These are phyloP conservation scores for Microctonus hyperodae DNA, from an alignment of 2,888 invertebrate species.

Conservation along the genomic window DNA sequence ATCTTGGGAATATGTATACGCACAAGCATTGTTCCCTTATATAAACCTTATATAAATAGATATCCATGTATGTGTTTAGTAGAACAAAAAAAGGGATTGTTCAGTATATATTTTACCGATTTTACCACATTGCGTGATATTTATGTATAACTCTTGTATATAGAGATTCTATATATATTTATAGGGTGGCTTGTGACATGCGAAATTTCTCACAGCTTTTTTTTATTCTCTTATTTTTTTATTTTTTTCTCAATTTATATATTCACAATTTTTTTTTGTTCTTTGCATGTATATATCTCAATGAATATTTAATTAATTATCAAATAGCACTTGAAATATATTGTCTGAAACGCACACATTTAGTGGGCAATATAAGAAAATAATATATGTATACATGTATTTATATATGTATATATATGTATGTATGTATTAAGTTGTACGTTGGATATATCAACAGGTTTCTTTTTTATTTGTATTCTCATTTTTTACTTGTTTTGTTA, in stretches of 20 bases:
- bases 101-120: neutral
- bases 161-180: neutral
- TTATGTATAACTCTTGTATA: neutral
- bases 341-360: neutral
- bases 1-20: too few relatives aligned
- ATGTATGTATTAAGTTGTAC: too few relatives aligned
- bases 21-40: neutral
- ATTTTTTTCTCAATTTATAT: neutral
- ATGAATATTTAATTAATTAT: neutral
- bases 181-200: conserved; percentile 6
- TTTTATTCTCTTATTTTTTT: neutral
- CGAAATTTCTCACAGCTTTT: conserved; percentile 5
- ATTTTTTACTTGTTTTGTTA: too few relatives aligned
- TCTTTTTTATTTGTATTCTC: neutral
- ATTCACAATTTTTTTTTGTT: conserved; percentile 4
- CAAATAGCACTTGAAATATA: neutral
- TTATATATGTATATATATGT: too few relatives aligned
- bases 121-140: conserved; percentile 17
- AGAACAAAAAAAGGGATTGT: neutral
- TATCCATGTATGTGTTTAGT: neutral
- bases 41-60: conserved; percentile 3
- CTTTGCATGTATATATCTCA: neutral
- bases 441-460: neutral
- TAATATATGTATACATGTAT: neutral
- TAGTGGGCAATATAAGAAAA: neutral